phyloP scores from a whole-genome alignment of 2,888 invertebrate species.

The Xylophagus ater region DNA sequence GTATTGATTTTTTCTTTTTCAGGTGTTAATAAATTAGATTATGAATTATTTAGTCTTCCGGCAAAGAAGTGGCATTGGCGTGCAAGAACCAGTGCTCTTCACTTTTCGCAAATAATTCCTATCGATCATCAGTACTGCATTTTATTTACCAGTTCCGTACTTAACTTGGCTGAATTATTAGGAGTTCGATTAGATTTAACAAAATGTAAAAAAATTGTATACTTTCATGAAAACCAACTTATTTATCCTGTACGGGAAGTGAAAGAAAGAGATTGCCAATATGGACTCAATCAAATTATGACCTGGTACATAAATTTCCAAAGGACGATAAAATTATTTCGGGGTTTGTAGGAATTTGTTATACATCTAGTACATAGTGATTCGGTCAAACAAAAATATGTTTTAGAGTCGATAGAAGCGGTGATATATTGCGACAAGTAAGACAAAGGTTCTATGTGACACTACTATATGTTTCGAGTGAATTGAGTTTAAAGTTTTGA shows the following conservation, averaged over 20 bases:
- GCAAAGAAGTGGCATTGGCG: conserved; percentile 73
- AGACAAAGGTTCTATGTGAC: too few species aligned
- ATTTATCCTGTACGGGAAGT: conserved; percentile 54
- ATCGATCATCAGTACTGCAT: conserved; percentile 42
- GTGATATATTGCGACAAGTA: too few species aligned
- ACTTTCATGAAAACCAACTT: conserved; percentile 69
- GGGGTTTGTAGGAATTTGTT: too few species aligned
- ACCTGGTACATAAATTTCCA: conserved; percentile 51
- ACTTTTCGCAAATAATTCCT: conserved; percentile 50
- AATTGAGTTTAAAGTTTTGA: too few species aligned
- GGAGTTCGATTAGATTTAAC: conserved; percentile 54
- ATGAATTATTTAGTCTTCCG: conserved; percentile 45
- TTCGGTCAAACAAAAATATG: too few species aligned
- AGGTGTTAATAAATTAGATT: conserved; percentile 33
- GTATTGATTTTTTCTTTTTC: conserved; percentile 8
- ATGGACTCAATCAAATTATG: conserved; percentile 62
- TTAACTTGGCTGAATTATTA: conserved; percentile 57
- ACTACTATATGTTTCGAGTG: too few species aligned
- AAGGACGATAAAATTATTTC: too few species aligned
- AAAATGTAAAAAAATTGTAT: conserved; percentile 50
- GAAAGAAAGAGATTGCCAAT: conserved; percentile 61
- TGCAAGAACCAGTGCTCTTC: conserved; percentile 54
- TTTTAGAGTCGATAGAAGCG: too few species aligned
- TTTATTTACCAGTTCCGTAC: conserved; percentile 55
- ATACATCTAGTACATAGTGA: too few species aligned